Evolutionary conservation across 1,140 invertebrate species (phyloP), one percentile per base, ranked within the genome.

Genomic region (Solen grandis): DNA sequence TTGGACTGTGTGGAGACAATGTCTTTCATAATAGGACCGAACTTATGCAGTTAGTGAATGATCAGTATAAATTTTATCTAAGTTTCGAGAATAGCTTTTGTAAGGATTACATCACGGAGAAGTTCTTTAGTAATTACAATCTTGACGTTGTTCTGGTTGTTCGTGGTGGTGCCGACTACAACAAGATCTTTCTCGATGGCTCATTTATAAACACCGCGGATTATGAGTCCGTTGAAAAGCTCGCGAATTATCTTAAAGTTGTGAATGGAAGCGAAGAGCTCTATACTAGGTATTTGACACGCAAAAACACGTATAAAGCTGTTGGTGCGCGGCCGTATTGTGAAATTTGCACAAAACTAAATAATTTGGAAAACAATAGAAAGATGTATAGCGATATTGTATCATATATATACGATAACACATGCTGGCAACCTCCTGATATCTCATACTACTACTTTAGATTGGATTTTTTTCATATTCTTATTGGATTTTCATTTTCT

Each of bases 81-180:
- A n/a, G n/a, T n/a, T n/a, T 93, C 79, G 93, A 93, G 92, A 99
- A 99, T 92, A 98, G 97, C 0, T 98, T 99, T 88, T 99, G 98
- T 91, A 94, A 95, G 62, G 97, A 99, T 91, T 99, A 99, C 91
- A 97, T 99, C 55, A 98, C 97, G 0, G 97, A 99, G 89, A 99
- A 99, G 90, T 97, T 99, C 90, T 99, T 97, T 90, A n/a, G 68
- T 3, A 65, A 70, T 19, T 74, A 46, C 52, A 46, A 65, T 8
- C 25, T 59, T 0, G 57, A 63, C 46, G 19, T 77, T 13, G 19
- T 82, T 19, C 5, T 55, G 1, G 46, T 74, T 10, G 54, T 52
- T 5, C 36, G 65, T 16, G 80, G 62, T 14, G 60, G 73, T 55
- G 36, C 31, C 1, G 50, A 77, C 35, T 57, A 77, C 25, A 22